Base-by-base conservation (phyloP, 2,888 invertebrate genomes). In the Spatulosminthurus flaviceps region DNA sequence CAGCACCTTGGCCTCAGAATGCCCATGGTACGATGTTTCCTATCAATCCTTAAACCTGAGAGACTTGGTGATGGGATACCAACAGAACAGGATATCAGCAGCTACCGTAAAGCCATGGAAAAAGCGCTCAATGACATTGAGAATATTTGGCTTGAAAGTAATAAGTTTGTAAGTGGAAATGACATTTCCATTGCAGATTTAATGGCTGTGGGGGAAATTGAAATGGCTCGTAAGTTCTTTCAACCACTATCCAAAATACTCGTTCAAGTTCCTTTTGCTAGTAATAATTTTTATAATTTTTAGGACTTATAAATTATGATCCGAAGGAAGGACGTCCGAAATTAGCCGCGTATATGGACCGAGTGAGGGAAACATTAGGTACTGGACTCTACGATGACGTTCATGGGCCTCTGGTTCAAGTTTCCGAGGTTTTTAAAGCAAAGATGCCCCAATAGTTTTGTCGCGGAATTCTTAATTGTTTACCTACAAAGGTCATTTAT, bases 1-100 rank as follows among this genome's bases (percentile, higher is more conserved):
- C 93, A 94, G 82, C 94, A 94, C 86, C 86, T 90, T 41, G 93
- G 92, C 75, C 88, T 92, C 0, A 19, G 78, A 1, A 29, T 22
- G 26, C 78, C 72, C 0, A 24, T 72, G 21, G 64, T 61, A n/a
- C 74, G 78, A 4, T 64, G 29, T 29, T 26, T 79, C 28, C 22
- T 73, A 7, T 22, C 73, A 7, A 11, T 66, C 24, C 89, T 90
- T 87, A 92, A 93, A 16, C 76, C 89, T 13, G 81, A 87, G 0
- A 92, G 92, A 0, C 60, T 89, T 67, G 76, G 91, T 70, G 90
- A 88, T 4, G 90, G 90, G 0, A 2, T 11, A 5, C 86, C 86
- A 73, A 86, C 89, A 7, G 86, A 87, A 13, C 86, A 88, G 69
- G 88, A 87, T 84, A 84, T 90, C 1, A 87, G 86, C 24, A 86